These are phyloP conservation scores for Lagorchestes hirsutus DNA, from an alignment of 2,797 vertebrate genomes.

Conservation along the genomic window DNA sequence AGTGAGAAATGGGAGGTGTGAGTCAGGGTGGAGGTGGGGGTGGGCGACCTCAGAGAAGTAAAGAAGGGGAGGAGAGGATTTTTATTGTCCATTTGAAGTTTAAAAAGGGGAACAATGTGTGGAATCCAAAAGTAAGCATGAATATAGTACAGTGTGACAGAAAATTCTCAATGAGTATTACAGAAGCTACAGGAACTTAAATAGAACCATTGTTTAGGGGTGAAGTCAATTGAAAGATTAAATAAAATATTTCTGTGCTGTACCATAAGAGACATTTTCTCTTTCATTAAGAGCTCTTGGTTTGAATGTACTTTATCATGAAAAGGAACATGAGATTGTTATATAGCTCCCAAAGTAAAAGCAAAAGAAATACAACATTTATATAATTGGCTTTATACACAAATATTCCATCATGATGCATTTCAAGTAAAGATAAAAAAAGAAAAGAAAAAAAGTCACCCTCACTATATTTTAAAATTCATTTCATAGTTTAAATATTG, in stretches of 20 bases:
- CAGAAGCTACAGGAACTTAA: slow-evolving; percentile 80
- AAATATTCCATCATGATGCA: slow-evolving; percentile 81
- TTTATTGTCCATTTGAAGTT: slow-evolving; percentile 10
- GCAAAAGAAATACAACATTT: slow-evolving; percentile 76
- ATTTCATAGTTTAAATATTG: slow-evolving; percentile 70
- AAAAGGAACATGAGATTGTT: slow-evolving; percentile 78
- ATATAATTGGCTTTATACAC: slow-evolving; percentile 82
- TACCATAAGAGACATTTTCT: slow-evolving; percentile 72
- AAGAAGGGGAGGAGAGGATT: slow-evolving; percentile 39
- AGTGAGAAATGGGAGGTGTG: slow-evolving; percentile 41
- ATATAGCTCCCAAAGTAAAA: slow-evolving; percentile 79
- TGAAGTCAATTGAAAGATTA: slow-evolving; percentile 75
- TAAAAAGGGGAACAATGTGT: slow-evolving; percentile 57
- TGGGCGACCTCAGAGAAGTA: neutral
- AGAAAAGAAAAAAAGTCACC: slow-evolving; percentile 65
- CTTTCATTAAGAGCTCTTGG: slow-evolving; percentile 81
- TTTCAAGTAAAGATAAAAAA: slow-evolving; percentile 53
- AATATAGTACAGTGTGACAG: slow-evolving; percentile 64
- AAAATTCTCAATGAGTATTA: slow-evolving; percentile 79
- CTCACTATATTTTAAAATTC: slow-evolving; percentile 74
- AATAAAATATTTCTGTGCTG: slow-evolving; percentile 77
- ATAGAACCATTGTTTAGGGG: slow-evolving; percentile 76
- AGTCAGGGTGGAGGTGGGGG: slow-evolving; percentile 34
- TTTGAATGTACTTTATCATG: slow-evolving; percentile 81
- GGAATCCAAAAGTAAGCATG: slow-evolving; percentile 78